Base-by-base conservation (phyloP, 2,113 vertebrate species). In the Halcyon senegalensis region DNA sequence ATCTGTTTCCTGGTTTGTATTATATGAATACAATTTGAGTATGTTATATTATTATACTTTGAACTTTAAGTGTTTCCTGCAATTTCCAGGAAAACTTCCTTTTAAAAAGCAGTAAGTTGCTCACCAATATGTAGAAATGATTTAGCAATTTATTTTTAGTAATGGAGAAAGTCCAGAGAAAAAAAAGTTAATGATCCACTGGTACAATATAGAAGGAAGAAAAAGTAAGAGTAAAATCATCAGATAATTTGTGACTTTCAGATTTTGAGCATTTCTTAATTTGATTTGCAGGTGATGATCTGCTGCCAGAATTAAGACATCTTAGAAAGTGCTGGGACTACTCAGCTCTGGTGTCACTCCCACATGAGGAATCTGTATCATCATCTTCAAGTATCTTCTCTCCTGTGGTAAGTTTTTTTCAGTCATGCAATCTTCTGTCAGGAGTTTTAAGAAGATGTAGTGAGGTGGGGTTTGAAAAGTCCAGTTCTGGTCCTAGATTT, bases 221-320 rank as follows among this genome's bases (percentile, higher is more conserved):
- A 87, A 89, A 91, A 55, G n/a, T 50, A 53, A 67, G n/a, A 75
- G 39, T 11, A 66, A 89, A 90, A 72, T 59, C 0, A 1, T 77
- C n/a, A 74, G 46, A 62, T 82, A 59, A 74, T 70, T 76, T 82
- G 27, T 84, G 23, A 73, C 48, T 97, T 75, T 69, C 50, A 63
- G n/a, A 70, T 94, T 85, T 66, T 95, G 72, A 94, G 16, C 35
- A 48, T 92, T 88, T 93, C 41, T 70, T 90, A 75, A 89, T 95
- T 85, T 94, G 51, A 75, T 95, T 97, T 95, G 13, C 72, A 92
- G 96, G 92, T 90, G 63, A 69, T 87, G 28, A 77, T 92, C 72
- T 93, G 21, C 41, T 93, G 64, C 27, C 75, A 90, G 63, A 77
- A 67, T 64, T 80, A 88, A 70, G 73, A 84, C 86, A 63, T 74